These are phyloP conservation scores for Nycticryphes semicollaris DNA, from an alignment of 2,113 vertebrate genomes.

Conservation along the genomic window DNA sequence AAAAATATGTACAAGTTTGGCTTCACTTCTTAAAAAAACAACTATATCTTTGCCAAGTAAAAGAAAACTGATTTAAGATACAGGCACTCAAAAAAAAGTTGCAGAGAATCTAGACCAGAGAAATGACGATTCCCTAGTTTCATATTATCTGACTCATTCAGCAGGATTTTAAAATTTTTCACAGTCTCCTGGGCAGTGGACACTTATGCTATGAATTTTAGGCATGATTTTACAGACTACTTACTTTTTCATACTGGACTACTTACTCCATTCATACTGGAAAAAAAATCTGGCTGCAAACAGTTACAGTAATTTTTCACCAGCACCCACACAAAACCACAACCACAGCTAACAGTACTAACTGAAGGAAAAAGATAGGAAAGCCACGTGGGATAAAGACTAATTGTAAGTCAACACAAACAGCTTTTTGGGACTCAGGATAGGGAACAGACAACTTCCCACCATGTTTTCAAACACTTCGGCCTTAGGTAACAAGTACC, in stretches of 20 bases:
- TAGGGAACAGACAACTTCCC: background rate
- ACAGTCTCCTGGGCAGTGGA: background rate
- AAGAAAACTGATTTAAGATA: background rate
- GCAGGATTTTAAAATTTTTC: background rate
- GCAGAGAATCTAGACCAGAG: background rate
- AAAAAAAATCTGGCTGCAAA: background rate
- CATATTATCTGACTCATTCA: background rate
- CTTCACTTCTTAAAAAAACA: background rate
- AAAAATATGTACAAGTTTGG: background rate
- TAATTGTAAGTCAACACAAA: background rate
- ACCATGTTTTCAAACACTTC: background rate
- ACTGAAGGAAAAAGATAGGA: background rate
- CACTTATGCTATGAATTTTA: background rate
- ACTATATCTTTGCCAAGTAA: background rate
- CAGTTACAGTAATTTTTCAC: background rate
- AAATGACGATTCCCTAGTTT: background rate
- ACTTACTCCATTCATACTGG: no score
- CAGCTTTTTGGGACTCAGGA: background rate
- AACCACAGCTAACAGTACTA: background rate
- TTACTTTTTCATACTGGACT: background rate
- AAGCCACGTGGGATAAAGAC: background rate
- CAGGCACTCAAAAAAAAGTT: background rate
- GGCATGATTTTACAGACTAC: background rate
- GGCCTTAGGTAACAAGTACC: background rate
- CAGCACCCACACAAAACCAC: background rate